Evolutionary conservation across 1,140 invertebrate species (phyloP).

Genomic region (Pachypeltis micranthus): DNA sequence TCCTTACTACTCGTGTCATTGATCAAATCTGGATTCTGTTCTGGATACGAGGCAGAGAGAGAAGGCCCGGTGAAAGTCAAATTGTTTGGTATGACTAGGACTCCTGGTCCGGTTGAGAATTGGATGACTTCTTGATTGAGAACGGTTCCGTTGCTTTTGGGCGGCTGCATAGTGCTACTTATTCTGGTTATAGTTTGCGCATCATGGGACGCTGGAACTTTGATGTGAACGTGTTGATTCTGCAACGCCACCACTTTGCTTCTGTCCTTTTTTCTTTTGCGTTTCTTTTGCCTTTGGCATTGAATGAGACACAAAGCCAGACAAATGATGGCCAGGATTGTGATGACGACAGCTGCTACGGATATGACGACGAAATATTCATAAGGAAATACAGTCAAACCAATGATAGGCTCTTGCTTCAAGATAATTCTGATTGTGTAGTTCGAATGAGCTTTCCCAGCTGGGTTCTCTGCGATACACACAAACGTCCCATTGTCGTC

Average conservation of each 20-base stretch:
- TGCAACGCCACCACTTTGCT: slow-evolving; percentile 34
- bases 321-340: slow-evolving; percentile 24
- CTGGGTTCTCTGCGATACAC: slow-evolving; percentile 69
- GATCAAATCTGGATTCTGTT: slow-evolving; percentile 63
- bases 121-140: slow-evolving; percentile 32
- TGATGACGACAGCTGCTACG: slow-evolving; percentile 34
- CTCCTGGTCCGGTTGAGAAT: slow-evolving; percentile 26
- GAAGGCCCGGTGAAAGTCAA: slow-evolving; percentile 26
- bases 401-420: slow-evolving; percentile 53
- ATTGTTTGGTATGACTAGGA: slow-evolving; percentile 31
- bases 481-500: slow-evolving; percentile 70
- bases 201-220: slow-evolving; percentile 23
- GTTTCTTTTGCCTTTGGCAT: slow-evolving; percentile 33
- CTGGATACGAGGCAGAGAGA: slow-evolving; percentile 38
- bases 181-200: slow-evolving; percentile 22
- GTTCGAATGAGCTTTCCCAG: slow-evolving; percentile 59
- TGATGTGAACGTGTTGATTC: slow-evolving; percentile 30
- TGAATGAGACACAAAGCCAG: slow-evolving; percentile 22
- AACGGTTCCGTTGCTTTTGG: slow-evolving; percentile 28
- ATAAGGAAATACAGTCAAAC: slow-evolving; percentile 48
- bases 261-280: slow-evolving; percentile 30
- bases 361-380: slow-evolving; percentile 55
- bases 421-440: slow-evolving; percentile 61
- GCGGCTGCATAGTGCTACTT: slow-evolving; percentile 1
- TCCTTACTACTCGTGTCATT: slow-evolving; percentile 58